Conservation (phyloP, 2,888 invertebrate species). For the Desoria tigrina region DNA sequence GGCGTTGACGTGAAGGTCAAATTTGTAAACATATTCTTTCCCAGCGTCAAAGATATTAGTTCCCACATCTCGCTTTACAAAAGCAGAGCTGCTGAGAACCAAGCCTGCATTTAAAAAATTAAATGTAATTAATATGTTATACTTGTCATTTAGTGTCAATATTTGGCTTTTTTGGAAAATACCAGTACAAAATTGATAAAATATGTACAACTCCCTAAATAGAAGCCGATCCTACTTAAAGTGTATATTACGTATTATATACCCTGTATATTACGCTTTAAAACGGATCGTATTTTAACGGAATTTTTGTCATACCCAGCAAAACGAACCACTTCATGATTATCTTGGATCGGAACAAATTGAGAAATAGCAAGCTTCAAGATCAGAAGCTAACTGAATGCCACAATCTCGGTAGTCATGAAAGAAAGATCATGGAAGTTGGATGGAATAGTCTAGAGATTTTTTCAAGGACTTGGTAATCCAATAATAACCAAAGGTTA, state of each 20-base stretch:
- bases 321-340: conserved; percentile 36
- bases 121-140: conserved; percentile 1
- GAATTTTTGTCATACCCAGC: conserved; percentile 26
- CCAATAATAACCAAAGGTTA: too few species aligned
- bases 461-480: too few species aligned
- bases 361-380: conserved; percentile 28
- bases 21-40: conserved; percentile 50
- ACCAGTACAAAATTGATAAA: background rate
- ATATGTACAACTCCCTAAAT: too few species aligned
- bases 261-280: background rate
- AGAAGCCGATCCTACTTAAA: too few species aligned
- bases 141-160: too few species aligned
- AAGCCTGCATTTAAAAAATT: conserved; percentile 27
- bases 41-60: conserved; percentile 42
- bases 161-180: background rate
- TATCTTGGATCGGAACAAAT: background rate
- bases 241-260: background rate
- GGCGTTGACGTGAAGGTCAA: conserved; percentile 37
- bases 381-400: conserved; percentile 32
- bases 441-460: too few species aligned
- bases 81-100: conserved; percentile 45
- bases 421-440: too few species aligned
- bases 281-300: background rate
- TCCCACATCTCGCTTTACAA: conserved; percentile 45
- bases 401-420: too few species aligned